These are phyloP conservation scores for Drosophila gaucha DNA, from an alignment of 2,888 invertebrate species.

Conservation along the genomic window DNA sequence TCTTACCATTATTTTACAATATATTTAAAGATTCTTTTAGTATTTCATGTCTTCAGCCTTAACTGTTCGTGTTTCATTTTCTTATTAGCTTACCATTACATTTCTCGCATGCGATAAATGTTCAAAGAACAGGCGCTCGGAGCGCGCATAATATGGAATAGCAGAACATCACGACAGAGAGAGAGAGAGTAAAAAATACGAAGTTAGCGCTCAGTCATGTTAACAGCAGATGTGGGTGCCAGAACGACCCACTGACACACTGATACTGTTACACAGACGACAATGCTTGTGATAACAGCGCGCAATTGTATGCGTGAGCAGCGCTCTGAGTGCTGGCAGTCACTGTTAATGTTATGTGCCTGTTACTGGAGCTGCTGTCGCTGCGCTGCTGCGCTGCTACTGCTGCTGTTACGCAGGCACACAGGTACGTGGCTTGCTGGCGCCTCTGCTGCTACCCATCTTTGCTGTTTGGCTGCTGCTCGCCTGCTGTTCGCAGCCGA, in stretches of 20 bases:
- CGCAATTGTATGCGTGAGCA: slow-evolving; percentile 48
- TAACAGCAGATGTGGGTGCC: slow-evolving; percentile 36
- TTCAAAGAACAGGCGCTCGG: neutral
- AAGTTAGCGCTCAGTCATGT: slow-evolving; percentile 32
- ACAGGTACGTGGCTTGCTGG: slow-evolving; percentile 58
- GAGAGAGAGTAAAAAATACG: slow-evolving; percentile 30
- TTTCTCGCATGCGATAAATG: slow-evolving; percentile 50
- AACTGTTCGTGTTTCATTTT: neutral
- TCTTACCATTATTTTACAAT: neutral
- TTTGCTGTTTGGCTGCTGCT: slow-evolving; percentile 47
- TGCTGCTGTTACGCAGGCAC: slow-evolving; percentile 38
- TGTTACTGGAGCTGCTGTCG: slow-evolving; percentile 19
- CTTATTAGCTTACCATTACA: neutral
- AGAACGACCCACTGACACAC: slow-evolving; percentile 76
- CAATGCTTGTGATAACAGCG: slow-evolving; percentile 57
- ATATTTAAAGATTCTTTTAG: too few relatives aligned
- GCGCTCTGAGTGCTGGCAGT: too few relatives aligned
- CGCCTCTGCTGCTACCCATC: slow-evolving; percentile 45
- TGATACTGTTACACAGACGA: slow-evolving; percentile 55
- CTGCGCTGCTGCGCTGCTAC: slow-evolving; percentile 9
- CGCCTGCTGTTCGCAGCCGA: slow-evolving; percentile 29
- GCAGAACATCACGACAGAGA: slow-evolving; percentile 14
- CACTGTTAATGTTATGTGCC: slow-evolving; percentile 42
- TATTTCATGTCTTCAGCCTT: neutral
- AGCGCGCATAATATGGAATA: slow-evolving; percentile 38